Evolutionary conservation across 2,113 vertebrate species (phyloP), one percentile per base, ranked within the genome.

Genomic region (Prochilodus magdalenae): DNA sequence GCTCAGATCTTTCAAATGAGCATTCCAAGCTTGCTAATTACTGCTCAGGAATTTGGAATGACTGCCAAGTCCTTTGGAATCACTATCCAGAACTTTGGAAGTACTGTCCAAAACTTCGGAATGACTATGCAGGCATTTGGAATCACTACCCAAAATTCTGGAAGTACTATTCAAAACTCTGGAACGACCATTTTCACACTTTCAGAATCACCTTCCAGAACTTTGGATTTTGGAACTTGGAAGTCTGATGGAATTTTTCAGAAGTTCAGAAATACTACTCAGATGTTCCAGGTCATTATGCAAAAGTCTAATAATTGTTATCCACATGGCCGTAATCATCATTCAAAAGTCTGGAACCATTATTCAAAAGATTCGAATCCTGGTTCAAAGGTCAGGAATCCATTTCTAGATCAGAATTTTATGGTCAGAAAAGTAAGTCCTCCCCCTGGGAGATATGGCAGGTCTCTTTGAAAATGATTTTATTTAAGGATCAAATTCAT

Each of bases 391-490:
- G 5, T 49, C 13, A 8, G 44, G 44, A 49, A 55, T 49, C 44
- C 2, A 1, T 14, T n/a, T n/a, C n/a, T 36, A 36, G 36, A 36
- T 36, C 36, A 36, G 36, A n/a, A n/a, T n/a, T 36, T 36, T 4
- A 36, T 36, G 40, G 8, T 44, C 40, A 44, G 5, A 44, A 44
- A 44, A 44, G 40, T 11, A 44, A 44, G 40, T 44, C 40, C 40
- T 8, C 40, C 11, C 75, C 82, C 51, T n/a, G 36, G 44, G 63
- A 69, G 71, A 74, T 51, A 59, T 8, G 8, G 60, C 63, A 27
- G 71, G 30, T 59, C 69, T 79, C 24, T 20, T 73, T 7, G 30
- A 59, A 83, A 63, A 73, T 16, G 22, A 0, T 14, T 66, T 20
- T 30, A 66, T n/a, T n/a, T n/a, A 47, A 15, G 51, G 72, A 47